Conservation (phyloP, 2,113 vertebrate species). For the Albula goreensis region DNA sequence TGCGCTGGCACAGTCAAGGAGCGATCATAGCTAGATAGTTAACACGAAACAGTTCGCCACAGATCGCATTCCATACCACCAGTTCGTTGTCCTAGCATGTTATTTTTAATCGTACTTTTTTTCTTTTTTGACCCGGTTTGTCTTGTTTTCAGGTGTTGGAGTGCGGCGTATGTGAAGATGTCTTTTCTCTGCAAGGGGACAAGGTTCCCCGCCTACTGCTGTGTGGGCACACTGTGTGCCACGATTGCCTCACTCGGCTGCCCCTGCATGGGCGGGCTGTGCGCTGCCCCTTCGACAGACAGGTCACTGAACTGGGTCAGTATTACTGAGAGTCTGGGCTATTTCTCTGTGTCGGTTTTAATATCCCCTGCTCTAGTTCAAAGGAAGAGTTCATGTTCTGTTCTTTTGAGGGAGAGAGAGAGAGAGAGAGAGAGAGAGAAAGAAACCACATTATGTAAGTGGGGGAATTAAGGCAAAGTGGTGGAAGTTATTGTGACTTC, state of each 20-base stretch:
- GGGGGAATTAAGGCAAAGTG: not conserved
- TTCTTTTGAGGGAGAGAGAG: not conserved
- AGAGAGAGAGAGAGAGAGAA: not conserved
- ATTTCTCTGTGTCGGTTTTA: constrained; percentile 4
- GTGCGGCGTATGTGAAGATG: constrained; percentile 97
- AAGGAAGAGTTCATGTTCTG: not conserved
- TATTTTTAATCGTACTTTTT: not conserved
- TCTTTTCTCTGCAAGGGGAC: constrained; percentile 95
- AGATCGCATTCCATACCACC: not conserved
- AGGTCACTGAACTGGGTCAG: constrained; percentile 94
- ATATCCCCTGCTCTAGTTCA: not conserved
- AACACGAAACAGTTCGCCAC: not conserved
- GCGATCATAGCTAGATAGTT: not conserved
- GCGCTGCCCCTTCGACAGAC: constrained; percentile 94
- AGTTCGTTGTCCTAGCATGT: not conserved
- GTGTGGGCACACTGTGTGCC: constrained; percentile 95
- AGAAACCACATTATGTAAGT: no score
- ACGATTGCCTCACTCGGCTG: constrained; percentile 92
- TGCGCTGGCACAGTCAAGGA: not conserved
- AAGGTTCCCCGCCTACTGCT: constrained; percentile 93
- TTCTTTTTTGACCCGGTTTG: not conserved
- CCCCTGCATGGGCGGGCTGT: constrained; percentile 92
- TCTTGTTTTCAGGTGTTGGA: constrained; percentile 82
- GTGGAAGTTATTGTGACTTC: not conserved
- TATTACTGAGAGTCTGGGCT: not conserved